Evolutionary conservation across 2,888 invertebrate genomes (phyloP), one percentile per base, ranked within the genome.

Genomic region (Luffia ferchaultella): DNA sequence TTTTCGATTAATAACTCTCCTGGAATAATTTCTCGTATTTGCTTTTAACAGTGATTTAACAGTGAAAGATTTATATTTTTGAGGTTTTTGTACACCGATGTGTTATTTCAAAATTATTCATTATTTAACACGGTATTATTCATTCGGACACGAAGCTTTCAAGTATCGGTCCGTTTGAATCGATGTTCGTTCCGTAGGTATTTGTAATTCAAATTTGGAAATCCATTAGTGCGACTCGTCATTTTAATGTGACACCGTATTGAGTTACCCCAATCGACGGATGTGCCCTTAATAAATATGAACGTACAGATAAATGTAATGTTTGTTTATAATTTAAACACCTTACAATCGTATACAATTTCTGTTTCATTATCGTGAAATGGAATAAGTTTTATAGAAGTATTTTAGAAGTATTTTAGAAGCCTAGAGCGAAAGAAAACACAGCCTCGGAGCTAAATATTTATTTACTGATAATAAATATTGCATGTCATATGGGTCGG

Each of bases 171-270:
- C 30, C 45, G 44, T 52, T 49, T 50, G 45, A 42, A 30, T 55
- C 61, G 63, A 71, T 62, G 70, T 68, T 70, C 73, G 72, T 76
- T 71, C 69, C 67, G 42, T 46, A 42, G 18, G 40, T 64, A 69
- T 80, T 83, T 83, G 77, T 74, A 79, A 75, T 83, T 82, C 80
- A 83, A 82, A 83, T 83, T 76, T 69, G 73, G 70, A 76, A 70
- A 73, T 79, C 82, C 83, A 83, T 83, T 83, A 83, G 80, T 74
- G 70, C 67, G 71, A 70, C 73, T 74, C 78, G 78, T 77, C 82
- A 80, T 79, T 76, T 80, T 80, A 83, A 83, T 80, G 76, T 80
- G 82, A 82, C 80, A 79, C 71, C 67, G 76, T 80, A 82, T 82
- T 75, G 80, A 79, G 80, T 83, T 80, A 77, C 82, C 76, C 73